These are phyloP conservation scores for Metallyticus violacea DNA, from an alignment of 2,888 invertebrate species.

Conservation along the genomic window DNA sequence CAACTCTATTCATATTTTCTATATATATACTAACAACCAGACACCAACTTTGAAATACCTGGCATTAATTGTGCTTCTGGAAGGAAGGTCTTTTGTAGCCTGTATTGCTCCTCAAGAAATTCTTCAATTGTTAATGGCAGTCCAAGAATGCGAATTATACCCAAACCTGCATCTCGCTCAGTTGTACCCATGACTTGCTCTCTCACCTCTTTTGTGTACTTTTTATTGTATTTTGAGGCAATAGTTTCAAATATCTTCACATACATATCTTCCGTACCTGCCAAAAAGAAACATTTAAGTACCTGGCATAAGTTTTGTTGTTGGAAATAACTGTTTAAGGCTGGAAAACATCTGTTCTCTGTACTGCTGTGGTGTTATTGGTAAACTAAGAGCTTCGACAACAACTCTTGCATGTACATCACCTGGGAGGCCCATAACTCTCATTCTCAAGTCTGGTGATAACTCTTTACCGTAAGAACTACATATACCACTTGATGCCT, in stretches of 20 bases:
- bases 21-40: too few relatives aligned
- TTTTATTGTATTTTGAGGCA: conserved; percentile 68
- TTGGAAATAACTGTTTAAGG: not conserved
- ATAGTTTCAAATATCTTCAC: conserved; percentile 68
- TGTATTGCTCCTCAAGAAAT: conserved; percentile 60
- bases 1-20: too few relatives aligned
- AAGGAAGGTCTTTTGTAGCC: conserved; percentile 59
- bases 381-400: conserved; percentile 64
- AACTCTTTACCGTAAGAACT: conserved; percentile 71
- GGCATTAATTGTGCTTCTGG: conserved; percentile 62
- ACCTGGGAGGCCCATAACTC: conserved; percentile 72
- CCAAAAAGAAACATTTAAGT: conserved; percentile 39
- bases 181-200: conserved; percentile 73
- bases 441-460: conserved; percentile 73
- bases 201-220: conserved; percentile 77
- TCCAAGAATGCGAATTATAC: conserved; percentile 63
- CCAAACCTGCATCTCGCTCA: conserved; percentile 65
- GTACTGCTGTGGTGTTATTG: conserved; percentile 65
- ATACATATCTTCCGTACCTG: conserved; percentile 82
- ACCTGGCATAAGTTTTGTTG: conserved; percentile 17
- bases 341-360: not conserved
- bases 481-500: conserved; percentile 66
- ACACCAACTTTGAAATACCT: too few relatives aligned
- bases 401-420: conserved; percentile 65
- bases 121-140: conserved; percentile 66